These are phyloP conservation scores for Strigamia transsilvanica DNA, from an alignment of 2,888 invertebrate species.

Conservation along the genomic window DNA sequence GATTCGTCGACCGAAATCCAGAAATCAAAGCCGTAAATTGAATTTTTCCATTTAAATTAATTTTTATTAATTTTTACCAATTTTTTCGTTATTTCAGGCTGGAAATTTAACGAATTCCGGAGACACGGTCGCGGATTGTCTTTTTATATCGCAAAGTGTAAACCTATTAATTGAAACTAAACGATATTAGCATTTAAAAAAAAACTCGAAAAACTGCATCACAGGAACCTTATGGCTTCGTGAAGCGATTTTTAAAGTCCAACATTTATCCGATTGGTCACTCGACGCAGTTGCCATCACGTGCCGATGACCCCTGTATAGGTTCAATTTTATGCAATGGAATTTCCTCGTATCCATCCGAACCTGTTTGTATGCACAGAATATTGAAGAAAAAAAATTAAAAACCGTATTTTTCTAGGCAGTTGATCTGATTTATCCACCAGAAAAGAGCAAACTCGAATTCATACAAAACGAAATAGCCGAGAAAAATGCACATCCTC, in stretches of 20 bases:
- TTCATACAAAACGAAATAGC: background rate
- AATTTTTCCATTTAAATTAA: background rate
- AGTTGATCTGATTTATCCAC: background rate
- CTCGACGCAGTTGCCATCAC: background rate
- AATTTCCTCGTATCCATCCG: background rate
- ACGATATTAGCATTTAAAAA: background rate
- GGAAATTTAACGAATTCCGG: background rate
- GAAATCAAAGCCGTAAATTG: background rate
- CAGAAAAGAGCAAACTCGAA: background rate
- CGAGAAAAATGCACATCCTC: background rate
- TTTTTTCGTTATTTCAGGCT: background rate
- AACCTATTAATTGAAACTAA: background rate
- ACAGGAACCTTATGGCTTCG: slow-evolving; percentile 13
- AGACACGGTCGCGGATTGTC: background rate
- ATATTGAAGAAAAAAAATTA: too few relatives aligned
- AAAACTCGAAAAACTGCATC: background rate
- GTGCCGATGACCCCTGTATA: background rate
- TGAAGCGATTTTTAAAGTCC: background rate
- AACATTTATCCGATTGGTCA: slow-evolving; percentile 26
- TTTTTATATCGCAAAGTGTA: background rate
- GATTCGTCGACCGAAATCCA: background rate
- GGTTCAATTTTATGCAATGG: background rate
- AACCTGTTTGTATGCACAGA: background rate
- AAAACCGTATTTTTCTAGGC: background rate
- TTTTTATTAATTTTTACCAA: too few relatives aligned